Conservation (phyloP, 2,888 invertebrate genomes). For the Yponomeuta evonymella region DNA sequence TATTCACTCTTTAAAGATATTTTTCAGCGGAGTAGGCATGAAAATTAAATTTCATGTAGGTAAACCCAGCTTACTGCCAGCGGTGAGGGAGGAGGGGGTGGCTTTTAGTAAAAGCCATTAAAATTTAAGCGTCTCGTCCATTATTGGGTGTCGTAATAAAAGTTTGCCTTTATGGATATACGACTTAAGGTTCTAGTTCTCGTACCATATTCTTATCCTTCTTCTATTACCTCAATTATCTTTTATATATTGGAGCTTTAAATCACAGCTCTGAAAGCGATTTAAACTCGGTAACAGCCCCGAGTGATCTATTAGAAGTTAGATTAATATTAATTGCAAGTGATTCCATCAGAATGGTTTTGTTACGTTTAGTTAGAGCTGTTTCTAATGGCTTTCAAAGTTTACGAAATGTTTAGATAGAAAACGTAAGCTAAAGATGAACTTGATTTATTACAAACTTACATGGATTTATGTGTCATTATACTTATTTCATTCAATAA, state of each 20-base stretch:
- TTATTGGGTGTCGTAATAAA: conserved; percentile 11
- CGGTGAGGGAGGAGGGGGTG: conserved; percentile 20
- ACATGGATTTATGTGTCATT: too few relatives aligned
- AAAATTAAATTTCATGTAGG: conserved; percentile 10
- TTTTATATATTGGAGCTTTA: conserved; percentile 4
- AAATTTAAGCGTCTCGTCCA: conserved; percentile 26
- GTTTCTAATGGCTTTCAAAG: background rate
- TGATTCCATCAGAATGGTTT: background rate
- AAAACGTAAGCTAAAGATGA: background rate
- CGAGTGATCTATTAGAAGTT: conserved; percentile 1
- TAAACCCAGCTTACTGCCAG: background rate
- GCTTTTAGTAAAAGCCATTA: conserved; percentile 33
- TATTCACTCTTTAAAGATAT: background rate
- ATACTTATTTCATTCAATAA: too few relatives aligned
- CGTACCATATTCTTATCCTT: background rate
- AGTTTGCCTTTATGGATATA: conserved; percentile 6
- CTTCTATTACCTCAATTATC: conserved; percentile 2
- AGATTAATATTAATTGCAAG: conserved; percentile 5
- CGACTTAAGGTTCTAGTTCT: background rate
- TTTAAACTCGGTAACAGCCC: conserved; percentile 4
- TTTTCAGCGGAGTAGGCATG: background rate
- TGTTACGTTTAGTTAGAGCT: background rate
- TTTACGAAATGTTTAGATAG: background rate
- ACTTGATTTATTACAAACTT: too few relatives aligned
- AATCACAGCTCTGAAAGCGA: conserved; percentile 9